Evolutionary conservation across 1,140 invertebrate species (phyloP).

Genomic region (Lucilia sericata): DNA sequence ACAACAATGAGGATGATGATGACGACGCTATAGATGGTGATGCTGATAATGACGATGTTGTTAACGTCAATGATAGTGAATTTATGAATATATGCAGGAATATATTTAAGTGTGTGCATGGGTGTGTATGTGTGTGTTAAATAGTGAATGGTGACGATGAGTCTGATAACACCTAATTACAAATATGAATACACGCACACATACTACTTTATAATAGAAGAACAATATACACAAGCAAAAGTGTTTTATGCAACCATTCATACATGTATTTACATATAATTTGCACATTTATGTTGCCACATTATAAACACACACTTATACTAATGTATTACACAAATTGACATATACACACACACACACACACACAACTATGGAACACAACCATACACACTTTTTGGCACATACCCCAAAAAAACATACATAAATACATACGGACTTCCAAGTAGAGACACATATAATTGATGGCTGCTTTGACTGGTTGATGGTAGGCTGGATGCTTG

Average conservation of each 20-base stretch:
- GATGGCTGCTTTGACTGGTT: constrained; percentile 27
- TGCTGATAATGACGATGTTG: background rate
- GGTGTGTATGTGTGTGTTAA: too few relatives aligned
- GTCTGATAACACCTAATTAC: constrained; percentile 17
- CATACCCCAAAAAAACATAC: background rate
- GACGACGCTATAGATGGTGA: background rate
- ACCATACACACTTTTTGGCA: background rate
- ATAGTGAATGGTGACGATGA: background rate
- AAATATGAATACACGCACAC: background rate
- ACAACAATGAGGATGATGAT: background rate
- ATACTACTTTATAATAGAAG: background rate
- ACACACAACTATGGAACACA: background rate
- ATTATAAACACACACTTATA: constrained; percentile 29
- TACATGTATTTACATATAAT: constrained; percentile 38
- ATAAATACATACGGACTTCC: too few relatives aligned
- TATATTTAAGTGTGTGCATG: too few relatives aligned
- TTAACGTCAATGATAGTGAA: background rate
- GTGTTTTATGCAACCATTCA: background rate
- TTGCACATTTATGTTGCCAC: constrained; percentile 35
- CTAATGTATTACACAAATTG: too few relatives aligned
- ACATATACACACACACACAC: background rate
- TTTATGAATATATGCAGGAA: too few relatives aligned
- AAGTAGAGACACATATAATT: background rate
- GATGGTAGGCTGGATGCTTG: background rate
- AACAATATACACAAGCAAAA: too few relatives aligned